Percentiles rank a stretch among this genome's conserved stretches.
Conservation (phyloP, 2,797 vertebrate genomes). For the Anabacerthia variegaticeps region DNA sequence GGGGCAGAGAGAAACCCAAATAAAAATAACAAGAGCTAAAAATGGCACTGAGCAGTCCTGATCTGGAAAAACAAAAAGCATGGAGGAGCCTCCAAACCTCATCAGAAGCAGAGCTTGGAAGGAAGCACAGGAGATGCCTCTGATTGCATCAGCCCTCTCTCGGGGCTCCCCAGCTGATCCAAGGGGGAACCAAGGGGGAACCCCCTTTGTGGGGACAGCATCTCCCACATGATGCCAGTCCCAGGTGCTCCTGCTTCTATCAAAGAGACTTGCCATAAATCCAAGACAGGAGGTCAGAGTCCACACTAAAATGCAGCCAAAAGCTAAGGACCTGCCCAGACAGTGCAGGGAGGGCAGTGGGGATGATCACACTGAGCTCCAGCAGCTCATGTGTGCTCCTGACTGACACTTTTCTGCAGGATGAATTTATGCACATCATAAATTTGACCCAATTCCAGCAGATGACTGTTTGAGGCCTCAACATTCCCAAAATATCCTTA, state of each 20-base stretch:
- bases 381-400: background rate
- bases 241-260: accelerated
- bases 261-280: background rate
- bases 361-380: background rate
- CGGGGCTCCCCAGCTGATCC: background rate
- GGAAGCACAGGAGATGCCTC: background rate
- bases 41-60: background rate
- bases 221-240: background rate
- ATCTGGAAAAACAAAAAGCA: background rate
- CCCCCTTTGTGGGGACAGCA: accelerated
- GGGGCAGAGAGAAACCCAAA: background rate
- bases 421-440: background rate
- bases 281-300: accelerated
- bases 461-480: background rate
- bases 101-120: background rate
- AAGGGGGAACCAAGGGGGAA: background rate
- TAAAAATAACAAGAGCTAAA: background rate
- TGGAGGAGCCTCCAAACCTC: background rate
- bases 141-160: background rate
- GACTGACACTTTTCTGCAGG: background rate
- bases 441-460: background rate
- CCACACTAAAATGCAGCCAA: background rate
- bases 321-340: background rate
- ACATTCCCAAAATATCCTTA: background rate
- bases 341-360: accelerated